Evolutionary conservation across 64 coral and sea anemone species (phyloP).

Genomic region (Montipora sp.): DNA sequence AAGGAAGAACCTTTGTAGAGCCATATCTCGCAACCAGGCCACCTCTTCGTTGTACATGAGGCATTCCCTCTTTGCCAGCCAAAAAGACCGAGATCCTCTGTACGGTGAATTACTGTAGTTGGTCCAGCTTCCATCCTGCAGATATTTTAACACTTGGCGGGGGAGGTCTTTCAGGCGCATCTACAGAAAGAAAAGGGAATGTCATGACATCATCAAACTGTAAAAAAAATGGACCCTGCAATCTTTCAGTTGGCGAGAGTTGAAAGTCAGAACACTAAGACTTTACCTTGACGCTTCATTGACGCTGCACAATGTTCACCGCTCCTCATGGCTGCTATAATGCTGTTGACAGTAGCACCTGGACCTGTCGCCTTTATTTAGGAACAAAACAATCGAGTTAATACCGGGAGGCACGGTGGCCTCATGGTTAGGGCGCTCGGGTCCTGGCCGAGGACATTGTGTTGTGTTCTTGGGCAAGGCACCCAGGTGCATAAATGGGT

Average conservation of each 20-base stretch:
- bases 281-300: not conserved
- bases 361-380: slow-evolving; percentile 50
- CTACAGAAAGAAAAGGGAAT: not conserved
- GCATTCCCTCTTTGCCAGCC: not conserved
- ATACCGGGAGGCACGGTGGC: too few species aligned
- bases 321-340: slow-evolving; percentile 70
- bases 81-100: not conserved
- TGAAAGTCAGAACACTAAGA: not conserved
- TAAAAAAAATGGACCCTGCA: not conserved
- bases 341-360: slow-evolving; percentile 71
- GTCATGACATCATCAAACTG: not conserved
- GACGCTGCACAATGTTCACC: not conserved
- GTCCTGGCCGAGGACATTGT: too few species aligned
- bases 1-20: slow-evolving; percentile 26
- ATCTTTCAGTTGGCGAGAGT: not conserved
- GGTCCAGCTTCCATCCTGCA: slow-evolving; percentile 52
- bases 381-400: not conserved
- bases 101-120: not conserved
- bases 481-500: too few species aligned
- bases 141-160: slow-evolving; percentile 38
- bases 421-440: too few species aligned
- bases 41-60: not conserved
- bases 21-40: not conserved
- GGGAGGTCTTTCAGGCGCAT: slow-evolving; percentile 53
- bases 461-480: too few species aligned